A percentile compares a stretch with the other conserved stretches of the same genome.
Evolutionary conservation across 2,888 invertebrate species (phyloP).

Genomic region (Trypoxylon attenuatum): DNA sequence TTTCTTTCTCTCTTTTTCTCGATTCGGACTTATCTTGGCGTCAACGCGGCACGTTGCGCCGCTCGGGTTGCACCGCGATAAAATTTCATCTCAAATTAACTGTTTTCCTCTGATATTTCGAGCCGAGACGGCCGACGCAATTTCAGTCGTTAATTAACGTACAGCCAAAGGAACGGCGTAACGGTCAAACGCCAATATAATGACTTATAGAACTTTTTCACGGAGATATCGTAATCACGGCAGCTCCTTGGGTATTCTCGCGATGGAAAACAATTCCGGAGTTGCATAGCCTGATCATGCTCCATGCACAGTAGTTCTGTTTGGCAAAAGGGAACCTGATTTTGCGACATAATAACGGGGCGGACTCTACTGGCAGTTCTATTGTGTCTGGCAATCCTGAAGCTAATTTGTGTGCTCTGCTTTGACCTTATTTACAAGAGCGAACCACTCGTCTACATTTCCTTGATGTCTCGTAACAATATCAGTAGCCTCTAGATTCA

Average conservation of each 20-base stretch:
- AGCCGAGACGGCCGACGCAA: neutral
- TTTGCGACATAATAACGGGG: constrained; percentile 9
- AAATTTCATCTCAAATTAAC: neutral
- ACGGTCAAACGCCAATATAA: no score
- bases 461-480: constrained; percentile 5
- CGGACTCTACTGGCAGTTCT: constrained; percentile 5
- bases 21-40: no score
- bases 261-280: neutral
- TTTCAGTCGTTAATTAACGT: neutral
- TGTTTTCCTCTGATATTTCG: neutral
- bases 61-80: neutral
- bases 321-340: constrained; percentile 7
- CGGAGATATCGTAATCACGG: neutral
- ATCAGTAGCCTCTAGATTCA: no score
- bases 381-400: constrained; percentile 11
- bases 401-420: constrained; percentile 14
- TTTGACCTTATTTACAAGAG: constrained; percentile 3
- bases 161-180: no score
- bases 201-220: neutral
- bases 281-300: neutral
- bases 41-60: neutral
- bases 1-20: no score
- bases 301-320: neutral
- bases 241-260: neutral
- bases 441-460: constrained; percentile 2